Conservation (phyloP, 2,797 vertebrate species). For the Sebastes trivittatus region DNA sequence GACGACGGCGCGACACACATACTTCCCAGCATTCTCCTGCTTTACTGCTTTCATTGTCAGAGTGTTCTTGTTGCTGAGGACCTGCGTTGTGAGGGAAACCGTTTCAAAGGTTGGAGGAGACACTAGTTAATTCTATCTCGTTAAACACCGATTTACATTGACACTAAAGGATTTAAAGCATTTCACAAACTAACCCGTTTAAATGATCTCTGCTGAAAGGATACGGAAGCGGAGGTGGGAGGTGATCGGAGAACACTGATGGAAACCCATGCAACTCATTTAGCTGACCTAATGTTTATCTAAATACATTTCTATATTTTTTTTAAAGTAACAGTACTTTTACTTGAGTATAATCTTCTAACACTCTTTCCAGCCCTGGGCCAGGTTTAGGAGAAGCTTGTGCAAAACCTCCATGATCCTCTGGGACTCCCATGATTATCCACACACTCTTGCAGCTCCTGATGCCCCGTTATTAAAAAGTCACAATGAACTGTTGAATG, state of each 20-base stretch:
- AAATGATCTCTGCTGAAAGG: no score
- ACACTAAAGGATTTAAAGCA: background rate
- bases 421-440: background rate
- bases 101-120: conserved; percentile 1
- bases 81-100: conserved; percentile 71
- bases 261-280: no score
- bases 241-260: no score
- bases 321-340: no score
- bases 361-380: no score
- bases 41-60: conserved; percentile 89
- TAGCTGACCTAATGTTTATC: no score
- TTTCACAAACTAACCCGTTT: background rate
- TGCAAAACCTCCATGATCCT: no score
- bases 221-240: no score
- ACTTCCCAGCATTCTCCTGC: conserved; percentile 92
- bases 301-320: no score
- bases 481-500: background rate
- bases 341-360: no score
- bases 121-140: background rate
- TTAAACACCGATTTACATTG: background rate
- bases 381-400: no score
- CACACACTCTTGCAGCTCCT: background rate
- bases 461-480: background rate
- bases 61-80: conserved; percentile 92
- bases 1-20: conserved; percentile 91